Percentiles rank a stretch among this genome's conserved stretches.
phyloP scores from a whole-genome alignment of 2,888 invertebrate species.

The Pyrgus malvae region DNA sequence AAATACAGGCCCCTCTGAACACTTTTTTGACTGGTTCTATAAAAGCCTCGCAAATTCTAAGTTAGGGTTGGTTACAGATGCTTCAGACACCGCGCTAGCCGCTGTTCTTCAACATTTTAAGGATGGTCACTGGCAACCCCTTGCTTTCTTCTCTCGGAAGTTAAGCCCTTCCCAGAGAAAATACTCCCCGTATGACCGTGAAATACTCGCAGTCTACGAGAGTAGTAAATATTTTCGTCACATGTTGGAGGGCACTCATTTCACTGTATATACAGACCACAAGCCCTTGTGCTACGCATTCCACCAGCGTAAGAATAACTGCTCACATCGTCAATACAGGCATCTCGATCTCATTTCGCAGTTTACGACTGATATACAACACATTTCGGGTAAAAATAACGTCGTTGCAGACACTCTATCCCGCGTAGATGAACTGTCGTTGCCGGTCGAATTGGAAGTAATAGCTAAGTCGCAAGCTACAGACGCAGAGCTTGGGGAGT shows the following conservation, averaged over 20 bases:
- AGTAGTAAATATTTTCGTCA: constrained; percentile 49
- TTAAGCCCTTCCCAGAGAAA: constrained; percentile 44
- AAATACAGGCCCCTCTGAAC: constrained; percentile 44
- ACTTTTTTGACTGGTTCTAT: constrained; percentile 34
- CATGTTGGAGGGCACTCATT: constrained; percentile 47
- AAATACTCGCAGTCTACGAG: constrained; percentile 51
- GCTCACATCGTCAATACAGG: constrained; percentile 37
- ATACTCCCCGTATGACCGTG: constrained; percentile 50
- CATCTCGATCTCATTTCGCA: too few relatives aligned
- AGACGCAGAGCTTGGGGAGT: too few relatives aligned
- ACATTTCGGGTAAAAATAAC: too few relatives aligned
- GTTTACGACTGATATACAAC: too few relatives aligned
- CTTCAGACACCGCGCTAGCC: not conserved
- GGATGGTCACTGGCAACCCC: constrained; percentile 41
- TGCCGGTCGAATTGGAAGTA: too few relatives aligned
- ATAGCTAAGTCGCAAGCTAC: too few relatives aligned
- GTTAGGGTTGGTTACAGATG: constrained; percentile 9
- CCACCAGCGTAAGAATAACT: constrained; percentile 33
- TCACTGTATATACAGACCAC: constrained; percentile 38
- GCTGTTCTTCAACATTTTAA: not conserved
- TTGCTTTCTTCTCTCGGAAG: constrained; percentile 52
- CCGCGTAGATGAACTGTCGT: too few relatives aligned
- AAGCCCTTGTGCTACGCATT: constrained; percentile 39
- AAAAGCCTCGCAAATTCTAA: constrained; percentile 38
- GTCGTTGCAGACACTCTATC: too few relatives aligned